Evolutionary conservation across 2,888 invertebrate genomes (phyloP).

Genomic region (Pedicia rivosa): DNA sequence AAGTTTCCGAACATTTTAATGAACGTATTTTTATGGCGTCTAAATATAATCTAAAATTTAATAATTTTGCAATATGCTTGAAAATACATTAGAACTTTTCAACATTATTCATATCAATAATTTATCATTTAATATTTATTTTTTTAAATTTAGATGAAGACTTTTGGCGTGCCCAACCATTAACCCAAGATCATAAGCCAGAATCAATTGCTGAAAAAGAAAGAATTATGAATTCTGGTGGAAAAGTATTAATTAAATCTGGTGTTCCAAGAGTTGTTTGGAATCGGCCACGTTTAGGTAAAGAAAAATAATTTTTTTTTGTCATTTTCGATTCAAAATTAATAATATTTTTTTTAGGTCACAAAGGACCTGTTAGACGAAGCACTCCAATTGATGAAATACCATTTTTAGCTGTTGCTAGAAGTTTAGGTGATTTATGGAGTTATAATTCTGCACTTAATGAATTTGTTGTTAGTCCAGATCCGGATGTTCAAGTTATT

Average conservation of each 20-base stretch:
- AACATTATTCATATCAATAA: slow-evolving; percentile 20
- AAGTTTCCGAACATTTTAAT: no score
- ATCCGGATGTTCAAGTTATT: slow-evolving; percentile 84
- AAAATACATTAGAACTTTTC: slow-evolving; percentile 5
- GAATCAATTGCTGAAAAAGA: slow-evolving; percentile 70
- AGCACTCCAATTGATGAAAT: slow-evolving; percentile 87
- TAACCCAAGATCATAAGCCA: slow-evolving; percentile 92
- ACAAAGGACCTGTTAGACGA: slow-evolving; percentile 67
- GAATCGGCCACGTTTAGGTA: slow-evolving; percentile 75
- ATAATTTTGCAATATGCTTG: no score
- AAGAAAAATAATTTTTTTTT: slow-evolving; percentile 13
- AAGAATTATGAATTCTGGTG: slow-evolving; percentile 67
- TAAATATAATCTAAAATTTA: no score
- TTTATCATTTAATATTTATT: no score
- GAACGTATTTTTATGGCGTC: no score
- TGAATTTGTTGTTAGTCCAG: slow-evolving; percentile 94
- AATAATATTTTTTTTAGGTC: no score
- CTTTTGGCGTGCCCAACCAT: slow-evolving; percentile 62
- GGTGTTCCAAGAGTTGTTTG: slow-evolving; percentile 95
- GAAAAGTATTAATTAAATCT: slow-evolving; percentile 57
- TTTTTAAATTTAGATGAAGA: slow-evolving; percentile 27
- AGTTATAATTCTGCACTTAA: slow-evolving; percentile 84
- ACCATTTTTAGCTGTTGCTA: slow-evolving; percentile 89
- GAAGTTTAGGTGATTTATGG: slow-evolving; percentile 94
- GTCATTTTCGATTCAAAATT: slow-evolving; percentile 4